Conservation (phyloP, 2,797 vertebrate genomes). For the Manis javanica region DNA sequence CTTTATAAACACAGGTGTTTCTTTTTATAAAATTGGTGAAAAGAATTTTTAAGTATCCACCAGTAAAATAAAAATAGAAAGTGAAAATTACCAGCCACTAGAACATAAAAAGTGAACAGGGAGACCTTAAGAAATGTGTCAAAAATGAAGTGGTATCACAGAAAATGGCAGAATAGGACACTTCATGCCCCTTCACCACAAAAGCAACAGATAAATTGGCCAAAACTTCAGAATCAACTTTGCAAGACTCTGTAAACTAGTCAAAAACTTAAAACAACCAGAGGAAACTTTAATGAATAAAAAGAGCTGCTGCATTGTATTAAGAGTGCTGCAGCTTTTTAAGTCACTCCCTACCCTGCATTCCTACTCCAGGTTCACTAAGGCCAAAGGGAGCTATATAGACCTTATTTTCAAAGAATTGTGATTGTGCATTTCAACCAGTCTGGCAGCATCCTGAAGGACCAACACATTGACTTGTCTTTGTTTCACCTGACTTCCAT, state of each 20-base stretch:
- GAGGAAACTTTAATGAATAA: background rate
- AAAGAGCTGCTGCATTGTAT: background rate
- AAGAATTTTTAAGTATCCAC: conserved; percentile 15
- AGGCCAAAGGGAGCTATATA: background rate
- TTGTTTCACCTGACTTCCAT: background rate
- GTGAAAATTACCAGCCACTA: conserved; percentile 22
- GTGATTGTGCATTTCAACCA: background rate
- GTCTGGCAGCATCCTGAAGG: background rate
- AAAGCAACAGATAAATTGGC: background rate
- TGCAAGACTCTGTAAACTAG: background rate
- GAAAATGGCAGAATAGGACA: background rate
- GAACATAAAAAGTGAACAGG: conserved; percentile 8
- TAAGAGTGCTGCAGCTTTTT: background rate
- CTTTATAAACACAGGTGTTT: conserved; percentile 53
- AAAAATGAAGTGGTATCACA: background rate
- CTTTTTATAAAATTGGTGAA: conserved; percentile 55
- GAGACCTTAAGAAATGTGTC: background rate
- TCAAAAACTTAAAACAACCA: background rate
- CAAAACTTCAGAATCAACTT: conserved; percentile 8
- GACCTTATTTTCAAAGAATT: background rate
- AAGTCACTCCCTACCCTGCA: background rate
- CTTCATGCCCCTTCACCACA: background rate
- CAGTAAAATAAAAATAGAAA: conserved; percentile 7
- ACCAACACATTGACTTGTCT: background rate
- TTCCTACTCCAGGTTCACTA: background rate